Evolutionary conservation across 30 jellyfish, hydroid and myxozoan species (phyloP).

Genomic region (Calvadosia cruxmelitensis): DNA sequence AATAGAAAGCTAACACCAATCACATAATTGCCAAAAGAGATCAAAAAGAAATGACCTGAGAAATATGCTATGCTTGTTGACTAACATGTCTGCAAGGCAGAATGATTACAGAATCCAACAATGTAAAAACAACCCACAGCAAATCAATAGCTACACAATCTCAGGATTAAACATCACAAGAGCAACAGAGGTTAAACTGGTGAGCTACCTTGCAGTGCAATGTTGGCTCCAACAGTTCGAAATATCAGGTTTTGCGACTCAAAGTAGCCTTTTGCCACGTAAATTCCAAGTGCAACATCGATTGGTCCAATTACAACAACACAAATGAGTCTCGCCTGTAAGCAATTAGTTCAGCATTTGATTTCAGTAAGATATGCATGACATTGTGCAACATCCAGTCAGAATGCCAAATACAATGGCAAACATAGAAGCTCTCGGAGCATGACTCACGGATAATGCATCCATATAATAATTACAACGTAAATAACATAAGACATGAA

Average conservation of each 20-base stretch:
- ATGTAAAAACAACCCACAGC: neutral
- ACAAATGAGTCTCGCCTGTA: slow-evolving; percentile 63
- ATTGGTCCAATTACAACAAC: slow-evolving; percentile 77
- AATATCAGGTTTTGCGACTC: slow-evolving; percentile 58
- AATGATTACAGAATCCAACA: neutral
- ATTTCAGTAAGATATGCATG: too few relatives aligned
- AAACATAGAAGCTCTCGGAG: too few relatives aligned
- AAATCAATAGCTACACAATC: neutral
- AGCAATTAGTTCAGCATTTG: too few relatives aligned
- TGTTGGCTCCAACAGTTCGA: slow-evolving; percentile 77
- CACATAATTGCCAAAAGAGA: too few relatives aligned
- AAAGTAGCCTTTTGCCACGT: slow-evolving; percentile 40
- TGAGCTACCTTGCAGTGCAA: slow-evolving; percentile 58
- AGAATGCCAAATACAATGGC: too few relatives aligned
- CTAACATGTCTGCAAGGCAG: neutral
- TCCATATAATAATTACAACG: too few relatives aligned
- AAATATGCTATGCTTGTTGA: neutral
- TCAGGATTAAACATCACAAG: neutral
- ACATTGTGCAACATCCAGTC: too few relatives aligned
- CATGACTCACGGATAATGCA: too few relatives aligned
- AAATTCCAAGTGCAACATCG: slow-evolving; percentile 54
- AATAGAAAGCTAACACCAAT: too few relatives aligned
- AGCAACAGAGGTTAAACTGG: too few relatives aligned
- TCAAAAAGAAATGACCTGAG: neutral
- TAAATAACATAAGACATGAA: too few relatives aligned